A percentile compares a stretch with the other conserved stretches of the same genome.
phyloP scores from a whole-genome alignment of 2,888 invertebrate species.

The Drosophila ustulata region DNA sequence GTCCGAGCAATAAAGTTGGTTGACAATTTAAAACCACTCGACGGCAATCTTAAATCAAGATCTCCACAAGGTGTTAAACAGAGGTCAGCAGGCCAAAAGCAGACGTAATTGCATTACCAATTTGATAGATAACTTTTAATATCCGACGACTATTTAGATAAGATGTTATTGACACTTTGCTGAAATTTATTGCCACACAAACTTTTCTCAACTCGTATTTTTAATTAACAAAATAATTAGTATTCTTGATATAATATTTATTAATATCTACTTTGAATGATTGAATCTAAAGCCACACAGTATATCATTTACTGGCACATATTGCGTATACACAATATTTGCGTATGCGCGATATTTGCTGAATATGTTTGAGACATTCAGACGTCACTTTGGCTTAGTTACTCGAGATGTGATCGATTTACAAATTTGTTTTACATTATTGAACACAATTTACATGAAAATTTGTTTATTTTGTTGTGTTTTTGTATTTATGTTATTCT shows the following conservation, averaged over 20 bases:
- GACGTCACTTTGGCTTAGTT: background rate
- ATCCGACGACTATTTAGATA: background rate
- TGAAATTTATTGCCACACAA: background rate
- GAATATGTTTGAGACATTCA: background rate
- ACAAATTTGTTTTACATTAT: slow-evolving; percentile 6
- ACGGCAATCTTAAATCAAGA: slow-evolving; percentile 2
- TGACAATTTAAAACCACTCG: slow-evolving; percentile 4
- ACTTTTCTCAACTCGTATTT: background rate
- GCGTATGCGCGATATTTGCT: background rate
- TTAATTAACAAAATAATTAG: no score
- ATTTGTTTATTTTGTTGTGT: background rate
- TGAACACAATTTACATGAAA: slow-evolving; percentile 18
- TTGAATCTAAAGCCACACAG: background rate
- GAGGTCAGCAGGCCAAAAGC: slow-evolving; percentile 8
- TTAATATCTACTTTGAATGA: background rate
- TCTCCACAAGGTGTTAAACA: slow-evolving; percentile 6
- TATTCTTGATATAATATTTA: background rate
- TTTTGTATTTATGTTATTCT: slow-evolving; percentile 24
- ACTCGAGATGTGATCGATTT: background rate
- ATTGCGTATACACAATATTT: background rate
- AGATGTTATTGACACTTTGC: background rate
- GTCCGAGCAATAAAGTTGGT: background rate
- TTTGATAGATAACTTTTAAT: background rate
- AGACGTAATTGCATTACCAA: background rate
- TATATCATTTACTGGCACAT: background rate